Conservation (phyloP, 2,888 invertebrate species). For the Cephonodes hylas region DNA sequence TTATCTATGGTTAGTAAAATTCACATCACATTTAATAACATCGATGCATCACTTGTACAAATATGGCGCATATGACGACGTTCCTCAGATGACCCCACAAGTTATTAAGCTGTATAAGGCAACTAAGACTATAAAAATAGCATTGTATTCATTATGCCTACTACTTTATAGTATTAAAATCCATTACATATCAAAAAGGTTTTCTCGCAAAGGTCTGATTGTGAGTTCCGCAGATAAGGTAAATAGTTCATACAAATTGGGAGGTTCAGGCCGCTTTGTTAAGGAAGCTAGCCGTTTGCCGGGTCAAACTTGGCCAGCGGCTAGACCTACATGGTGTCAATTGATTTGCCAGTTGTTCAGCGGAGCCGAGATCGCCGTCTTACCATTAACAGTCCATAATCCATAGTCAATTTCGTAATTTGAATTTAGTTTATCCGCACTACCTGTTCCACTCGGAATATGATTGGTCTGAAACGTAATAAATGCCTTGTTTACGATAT, state of each 20-base stretch:
- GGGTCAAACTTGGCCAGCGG: constrained; percentile 65
- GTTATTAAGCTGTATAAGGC: too few relatives aligned
- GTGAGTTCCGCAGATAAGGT: constrained; percentile 63
- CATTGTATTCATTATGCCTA: too few relatives aligned
- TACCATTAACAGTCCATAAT: constrained; percentile 13
- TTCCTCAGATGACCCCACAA: too few relatives aligned
- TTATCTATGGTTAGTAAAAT: too few relatives aligned
- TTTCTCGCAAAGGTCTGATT: neutral
- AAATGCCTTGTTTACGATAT: neutral
- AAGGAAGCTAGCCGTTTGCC: constrained; percentile 71
- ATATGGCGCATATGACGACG: too few relatives aligned
- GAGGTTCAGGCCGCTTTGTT: constrained; percentile 72
- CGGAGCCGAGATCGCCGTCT: constrained; percentile 19
- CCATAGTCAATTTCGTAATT: constrained; percentile 13
- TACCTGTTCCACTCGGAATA: neutral
- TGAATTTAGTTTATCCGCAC: neutral
- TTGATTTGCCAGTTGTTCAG: constrained; percentile 49
- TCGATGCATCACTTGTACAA: too few relatives aligned
- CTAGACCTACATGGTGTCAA: constrained; percentile 76
- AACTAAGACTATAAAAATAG: too few relatives aligned
- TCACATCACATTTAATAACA: too few relatives aligned
- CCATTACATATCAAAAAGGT: too few relatives aligned
- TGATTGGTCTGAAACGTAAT: constrained; percentile 46
- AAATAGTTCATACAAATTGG: constrained; percentile 80
- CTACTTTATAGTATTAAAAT: too few relatives aligned